These are phyloP conservation scores for Metacarcinus magister DNA, from an alignment of 2,888 invertebrate species.

Conservation along the genomic window DNA sequence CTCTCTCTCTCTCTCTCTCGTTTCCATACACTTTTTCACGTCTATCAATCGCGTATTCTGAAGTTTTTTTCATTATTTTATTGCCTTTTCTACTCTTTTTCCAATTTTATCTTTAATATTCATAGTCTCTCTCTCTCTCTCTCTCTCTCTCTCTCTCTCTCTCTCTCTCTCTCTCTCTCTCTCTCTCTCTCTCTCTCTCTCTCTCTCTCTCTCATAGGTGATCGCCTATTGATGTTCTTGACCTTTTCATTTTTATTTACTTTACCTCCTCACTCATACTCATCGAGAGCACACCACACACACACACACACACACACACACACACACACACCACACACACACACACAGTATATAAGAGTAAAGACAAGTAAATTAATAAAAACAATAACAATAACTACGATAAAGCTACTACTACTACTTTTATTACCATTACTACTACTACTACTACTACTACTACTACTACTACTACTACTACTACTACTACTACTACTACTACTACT, in stretches of 20 bases:
- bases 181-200: too few relatives aligned
- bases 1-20: too few relatives aligned
- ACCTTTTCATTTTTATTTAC: too few relatives aligned
- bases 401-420: neutral
- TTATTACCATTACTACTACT: neutral
- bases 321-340: neutral
- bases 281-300: neutral
- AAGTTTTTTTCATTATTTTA: neutral
- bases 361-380: too few relatives aligned
- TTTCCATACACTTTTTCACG: neutral
- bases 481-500: neutral
- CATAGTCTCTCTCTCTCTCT: neutral
- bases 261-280: neutral
- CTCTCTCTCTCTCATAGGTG: too few relatives aligned
- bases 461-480: neutral
- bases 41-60: neutral
- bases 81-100: neutral
- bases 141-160: neutral
- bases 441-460: neutral
- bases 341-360: too few relatives aligned
- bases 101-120: neutral
- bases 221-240: too few relatives aligned
- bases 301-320: constrained; percentile 26
- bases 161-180: too few relatives aligned
- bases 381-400: too few relatives aligned